Evolutionary conservation across 2,797 vertebrate genomes (phyloP), one percentile per base, ranked within the genome.

Genomic region (Pampus argenteus): DNA sequence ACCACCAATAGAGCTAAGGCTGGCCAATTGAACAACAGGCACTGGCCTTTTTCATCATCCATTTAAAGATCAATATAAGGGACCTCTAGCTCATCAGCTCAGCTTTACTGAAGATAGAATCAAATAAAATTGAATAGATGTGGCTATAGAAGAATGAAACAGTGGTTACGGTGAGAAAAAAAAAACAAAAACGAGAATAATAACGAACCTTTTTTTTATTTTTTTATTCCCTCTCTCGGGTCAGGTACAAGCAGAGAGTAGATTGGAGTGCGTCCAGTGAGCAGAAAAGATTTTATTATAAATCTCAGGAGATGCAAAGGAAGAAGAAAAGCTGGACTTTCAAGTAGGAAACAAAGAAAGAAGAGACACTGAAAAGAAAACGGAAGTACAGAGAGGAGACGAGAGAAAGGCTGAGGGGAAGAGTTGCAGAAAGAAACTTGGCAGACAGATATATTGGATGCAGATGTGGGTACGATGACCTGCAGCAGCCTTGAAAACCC

Each of bases 11-110:
- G 77, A 74, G 54, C 60, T 45, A 66, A 58, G 58, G 72, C 76
- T 61, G 65, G 54, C 73, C 82, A 84, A 78, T 49, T 90, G 86
- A 88, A 81, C 79, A 82, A 63, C 74, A 67, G 79, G 51, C 82
- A 65, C 60, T 54, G 52, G 76, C 62, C 78, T 89, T 91, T 91
- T 91, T 93, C 83, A 91, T 91, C 88, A 90, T 86, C 82, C 86
- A 89, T 91, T 91, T 90, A 88, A 84, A 79, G 86, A 93, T 93
- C 91, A 83, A 92, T 91, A 91, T 75, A 71, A 68, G 68, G 58
- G 55, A 83, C 84, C 81, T 82, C 63, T 49, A 85, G 77, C 84
- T 91, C 83, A 88, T 92, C 88, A 85, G 79, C 79, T 81, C 81
- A 87, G 70, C 81, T 75, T 69, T 69, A 65, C 76, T 71, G 78